Percentiles rank a stretch among this genome's conserved stretches.
Evolutionary conservation across 2,888 invertebrate genomes (phyloP).

Genomic region (Hipparchia sbordonii): DNA sequence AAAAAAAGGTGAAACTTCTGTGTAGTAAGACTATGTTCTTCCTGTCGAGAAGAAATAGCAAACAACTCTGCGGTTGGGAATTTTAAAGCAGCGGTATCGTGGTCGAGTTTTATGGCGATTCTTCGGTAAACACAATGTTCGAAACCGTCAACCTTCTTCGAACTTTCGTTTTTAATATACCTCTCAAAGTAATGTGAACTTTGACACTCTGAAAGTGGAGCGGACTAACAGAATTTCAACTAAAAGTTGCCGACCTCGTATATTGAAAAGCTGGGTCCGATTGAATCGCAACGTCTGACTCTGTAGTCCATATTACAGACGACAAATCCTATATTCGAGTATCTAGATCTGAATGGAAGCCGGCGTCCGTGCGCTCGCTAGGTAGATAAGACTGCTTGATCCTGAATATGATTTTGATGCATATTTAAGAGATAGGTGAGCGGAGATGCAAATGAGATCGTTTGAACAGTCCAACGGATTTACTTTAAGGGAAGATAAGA

Average conservation of each 20-base stretch:
- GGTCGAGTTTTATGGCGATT: no score
- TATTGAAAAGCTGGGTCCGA: constrained; percentile 8
- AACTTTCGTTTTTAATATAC: not conserved
- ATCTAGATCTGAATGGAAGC: constrained; percentile 1
- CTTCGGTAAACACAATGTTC: no score
- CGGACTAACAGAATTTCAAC: constrained; percentile 2
- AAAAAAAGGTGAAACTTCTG: no score
- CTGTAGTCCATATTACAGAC: not conserved
- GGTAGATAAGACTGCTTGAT: constrained; percentile 10
- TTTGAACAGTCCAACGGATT: constrained; percentile 4
- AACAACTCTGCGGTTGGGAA: no score
- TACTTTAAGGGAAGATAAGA: not conserved
- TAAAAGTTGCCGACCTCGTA: not conserved
- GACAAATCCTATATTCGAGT: constrained; percentile 1
- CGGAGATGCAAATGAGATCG: constrained; percentile 5
- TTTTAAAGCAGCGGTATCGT: no score
- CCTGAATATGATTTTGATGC: constrained; percentile 28
- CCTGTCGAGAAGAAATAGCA: no score
- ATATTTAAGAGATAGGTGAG: constrained; percentile 22
- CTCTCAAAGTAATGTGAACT: not conserved
- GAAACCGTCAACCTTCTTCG: no score
- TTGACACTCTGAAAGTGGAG: not conserved
- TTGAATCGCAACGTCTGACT: not conserved
- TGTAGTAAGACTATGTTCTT: no score
- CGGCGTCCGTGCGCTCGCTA: constrained; percentile 3